Base-by-base conservation (phyloP, 2,113 vertebrate species). In the Patagioenas fasciata region DNA sequence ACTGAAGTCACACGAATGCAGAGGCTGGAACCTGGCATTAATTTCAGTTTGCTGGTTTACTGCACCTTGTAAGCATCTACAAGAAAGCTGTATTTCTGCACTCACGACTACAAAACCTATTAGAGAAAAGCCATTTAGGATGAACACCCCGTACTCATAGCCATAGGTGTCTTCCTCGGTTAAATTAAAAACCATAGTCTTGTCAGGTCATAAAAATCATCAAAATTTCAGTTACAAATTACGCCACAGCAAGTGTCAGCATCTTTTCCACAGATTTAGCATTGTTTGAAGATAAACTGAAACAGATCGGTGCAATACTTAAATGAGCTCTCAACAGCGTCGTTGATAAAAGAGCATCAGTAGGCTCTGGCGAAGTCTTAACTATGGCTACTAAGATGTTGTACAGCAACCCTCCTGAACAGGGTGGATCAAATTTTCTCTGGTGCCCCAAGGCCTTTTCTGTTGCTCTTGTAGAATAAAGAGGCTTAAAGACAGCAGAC, bases 241-340 rank as follows among this genome's bases (percentile, higher is more conserved):
- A 48, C 10, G 23, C 88, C 56, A 47, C 29, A 82, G 62, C 64
- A 73, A 75, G 54, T 32, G 72, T 93, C 89, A 94, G 90, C 88
- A 88, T 60, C 80, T 95, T 95, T 96, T 88, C 89, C 91, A 93
- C 81, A 95, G 93, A 96, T 96, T 95, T 89, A 94, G 61, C 81
- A 88, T 90, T 92, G 71, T 95, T 85, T 93, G 91, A 87, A 93
- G 80, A 92, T 80, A 95, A 96, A 95, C 67, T 80, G 66, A 89
- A 95, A 73, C 47, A 95, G 89, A 94, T 73, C 8, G 0, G 67
- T 87, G 47, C 38, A 57, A 85, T 50, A 80, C n/a, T 91, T 94
- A 94, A 95, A 73, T 91, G 89, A 96, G 77, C 53, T 93, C 80
- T 94, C 82, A 87, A 92, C 16, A 60, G 64, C 57, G 80, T 48